A percentile compares a stretch with the other conserved stretches of the same genome.
Evolutionary conservation across 2,888 invertebrate genomes (phyloP).

Genomic region (Pseudoips prasinana): DNA sequence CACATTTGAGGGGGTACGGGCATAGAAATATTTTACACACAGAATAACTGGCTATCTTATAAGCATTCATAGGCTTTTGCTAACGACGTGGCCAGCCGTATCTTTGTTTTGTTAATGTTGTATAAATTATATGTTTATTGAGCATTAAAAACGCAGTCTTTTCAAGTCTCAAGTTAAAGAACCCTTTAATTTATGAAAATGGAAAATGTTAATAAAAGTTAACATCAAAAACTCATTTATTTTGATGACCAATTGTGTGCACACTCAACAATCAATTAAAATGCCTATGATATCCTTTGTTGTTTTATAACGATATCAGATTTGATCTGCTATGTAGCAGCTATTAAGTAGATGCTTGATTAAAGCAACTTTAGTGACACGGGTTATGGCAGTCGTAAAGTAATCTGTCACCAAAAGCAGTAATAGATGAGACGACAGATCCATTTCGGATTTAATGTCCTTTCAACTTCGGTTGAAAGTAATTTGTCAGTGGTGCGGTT

Average conservation of each 20-base stretch:
- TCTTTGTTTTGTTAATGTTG: no score
- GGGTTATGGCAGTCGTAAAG: conserved; percentile 51
- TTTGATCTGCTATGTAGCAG: conserved; percentile 18
- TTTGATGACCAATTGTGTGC: conserved; percentile 28
- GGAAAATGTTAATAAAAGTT: conserved; percentile 11
- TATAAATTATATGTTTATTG: no score
- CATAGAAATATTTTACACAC: no score
- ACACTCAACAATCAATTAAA: conserved; percentile 17
- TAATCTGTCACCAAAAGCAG: conserved; percentile 50
- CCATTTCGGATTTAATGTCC: conserved; percentile 49
- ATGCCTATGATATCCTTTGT: conserved; percentile 25
- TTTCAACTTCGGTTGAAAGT: no score
- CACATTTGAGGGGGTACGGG: no score
- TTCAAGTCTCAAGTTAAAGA: no score
- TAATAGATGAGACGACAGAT: conserved; percentile 46
- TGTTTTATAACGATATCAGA: conserved; percentile 18
- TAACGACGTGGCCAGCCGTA: no score
- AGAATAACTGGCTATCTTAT: no score
- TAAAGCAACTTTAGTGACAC: conserved; percentile 37
- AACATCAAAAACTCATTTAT: conserved; percentile 15
- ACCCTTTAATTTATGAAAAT: conserved; percentile 24
- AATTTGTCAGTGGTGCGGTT: no score
- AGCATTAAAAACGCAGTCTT: no score
- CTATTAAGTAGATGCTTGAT: conserved; percentile 26
- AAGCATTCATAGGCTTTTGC: no score